Conservation (phyloP, 2,797 vertebrate genomes). For the Sus cebifrons region DNA sequence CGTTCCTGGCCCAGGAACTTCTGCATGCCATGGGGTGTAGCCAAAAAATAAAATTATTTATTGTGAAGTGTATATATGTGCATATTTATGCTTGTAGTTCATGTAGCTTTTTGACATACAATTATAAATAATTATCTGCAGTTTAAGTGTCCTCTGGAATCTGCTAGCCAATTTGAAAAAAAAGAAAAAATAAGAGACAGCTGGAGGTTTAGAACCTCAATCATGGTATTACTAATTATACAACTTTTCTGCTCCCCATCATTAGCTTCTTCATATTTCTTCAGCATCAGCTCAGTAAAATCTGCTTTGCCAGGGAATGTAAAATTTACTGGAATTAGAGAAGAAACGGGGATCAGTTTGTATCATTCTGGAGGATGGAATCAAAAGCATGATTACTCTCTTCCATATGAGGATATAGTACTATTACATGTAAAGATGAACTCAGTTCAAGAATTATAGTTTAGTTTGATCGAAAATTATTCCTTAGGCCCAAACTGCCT, state of each 20-base stretch:
- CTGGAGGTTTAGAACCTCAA: background rate
- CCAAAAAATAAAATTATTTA: background rate
- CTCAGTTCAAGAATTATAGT: background rate
- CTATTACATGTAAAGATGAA: background rate
- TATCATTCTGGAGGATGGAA: background rate
- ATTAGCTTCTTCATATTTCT: background rate
- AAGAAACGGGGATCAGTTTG: background rate
- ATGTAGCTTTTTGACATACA: background rate
- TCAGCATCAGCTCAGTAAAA: background rate
- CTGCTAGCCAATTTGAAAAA: background rate
- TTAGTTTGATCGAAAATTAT: background rate
- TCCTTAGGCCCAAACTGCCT: background rate
- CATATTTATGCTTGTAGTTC: background rate
- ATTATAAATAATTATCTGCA: background rate
- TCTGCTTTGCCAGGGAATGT: background rate
- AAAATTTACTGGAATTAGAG: background rate
- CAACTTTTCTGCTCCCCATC: background rate
- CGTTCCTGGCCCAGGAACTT: too few relatives aligned
- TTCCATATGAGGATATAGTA: background rate
- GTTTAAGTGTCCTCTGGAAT: background rate
- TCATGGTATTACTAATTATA: accelerated
- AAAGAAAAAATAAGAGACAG: background rate
- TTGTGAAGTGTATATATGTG: too few relatives aligned
- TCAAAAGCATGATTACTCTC: background rate
- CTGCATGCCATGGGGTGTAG: too few relatives aligned